Evolutionary conservation across 2,113 vertebrate species (phyloP).

Genomic region (Misgurnus mizolepis): DNA sequence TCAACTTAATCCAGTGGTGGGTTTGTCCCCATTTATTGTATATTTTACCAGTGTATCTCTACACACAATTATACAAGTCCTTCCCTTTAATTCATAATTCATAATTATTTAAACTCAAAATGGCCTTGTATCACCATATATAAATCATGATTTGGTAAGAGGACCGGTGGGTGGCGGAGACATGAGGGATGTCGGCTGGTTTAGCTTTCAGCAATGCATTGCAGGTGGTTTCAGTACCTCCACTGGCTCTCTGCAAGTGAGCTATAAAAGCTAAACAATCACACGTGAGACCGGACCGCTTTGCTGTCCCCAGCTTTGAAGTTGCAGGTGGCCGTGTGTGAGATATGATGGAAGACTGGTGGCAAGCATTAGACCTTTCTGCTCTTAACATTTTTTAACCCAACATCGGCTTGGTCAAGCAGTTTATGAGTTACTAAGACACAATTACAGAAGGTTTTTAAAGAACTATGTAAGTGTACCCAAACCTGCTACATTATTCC

Average conservation of each 20-base stretch:
- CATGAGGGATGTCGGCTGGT: background rate
- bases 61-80: too few species aligned
- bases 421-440: background rate
- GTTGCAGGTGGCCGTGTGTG: background rate
- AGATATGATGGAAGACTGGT: background rate
- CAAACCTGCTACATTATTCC: background rate
- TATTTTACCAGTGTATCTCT: too few species aligned
- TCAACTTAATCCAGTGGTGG: too few species aligned
- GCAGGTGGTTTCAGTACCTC: slow-evolving; percentile 1
- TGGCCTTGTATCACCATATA: too few species aligned
- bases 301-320: slow-evolving; percentile 25
- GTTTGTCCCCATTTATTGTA: too few species aligned
- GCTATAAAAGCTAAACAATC: background rate
- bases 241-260: background rate
- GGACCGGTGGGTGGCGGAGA: too few species aligned
- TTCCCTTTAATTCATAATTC: too few species aligned
- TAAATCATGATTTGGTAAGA: background rate
- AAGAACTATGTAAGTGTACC: background rate
- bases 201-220: background rate
- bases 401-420: background rate
- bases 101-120: too few species aligned
- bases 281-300: background rate
- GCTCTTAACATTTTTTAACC: background rate
- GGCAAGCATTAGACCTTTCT: background rate
- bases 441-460: background rate